Percentiles rank a stretch among this genome's conserved stretches.
These are phyloP conservation scores for Sebastes minor DNA, from an alignment of 2,797 vertebrate genomes.

Conservation along the genomic window DNA sequence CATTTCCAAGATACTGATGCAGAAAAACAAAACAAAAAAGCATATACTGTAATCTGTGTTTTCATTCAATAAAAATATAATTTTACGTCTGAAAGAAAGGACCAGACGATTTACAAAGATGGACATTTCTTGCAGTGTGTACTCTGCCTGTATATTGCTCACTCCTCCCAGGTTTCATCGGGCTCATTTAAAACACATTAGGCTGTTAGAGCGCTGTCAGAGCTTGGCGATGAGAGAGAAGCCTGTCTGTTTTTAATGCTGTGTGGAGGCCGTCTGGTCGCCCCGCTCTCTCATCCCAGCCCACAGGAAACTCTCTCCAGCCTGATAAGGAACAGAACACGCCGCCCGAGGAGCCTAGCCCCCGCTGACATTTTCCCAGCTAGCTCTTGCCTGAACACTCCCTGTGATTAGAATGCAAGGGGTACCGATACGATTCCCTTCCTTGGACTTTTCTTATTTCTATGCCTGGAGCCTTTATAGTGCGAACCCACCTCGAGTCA, in stretches of 20 bases:
- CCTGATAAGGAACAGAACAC: slow-evolving; percentile 63
- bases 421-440: neutral
- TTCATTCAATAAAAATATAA: neutral
- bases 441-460: neutral
- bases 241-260: slow-evolving; percentile 49
- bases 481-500: neutral
- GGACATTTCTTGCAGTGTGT: slow-evolving; percentile 7
- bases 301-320: slow-evolving; percentile 70
- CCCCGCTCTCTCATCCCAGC: slow-evolving; percentile 47
- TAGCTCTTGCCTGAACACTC: slow-evolving; percentile 4
- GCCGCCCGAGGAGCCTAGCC: slow-evolving; percentile 25
- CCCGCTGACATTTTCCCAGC: slow-evolving; percentile 42
- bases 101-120: neutral
- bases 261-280: slow-evolving; percentile 22
- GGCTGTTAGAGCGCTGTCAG: slow-evolving; percentile 41
- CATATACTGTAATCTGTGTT: neutral
- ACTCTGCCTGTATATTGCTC: slow-evolving; percentile 9
- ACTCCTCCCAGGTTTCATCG: slow-evolving; percentile 56
- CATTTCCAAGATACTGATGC: neutral
- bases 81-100: neutral
- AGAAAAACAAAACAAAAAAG: neutral
- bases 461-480: neutral
- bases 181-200: slow-evolving; percentile 74
- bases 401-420: slow-evolving; percentile 7
- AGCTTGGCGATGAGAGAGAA: slow-evolving; percentile 50